These are phyloP conservation scores for Coelinius sp. DNA, from an alignment of 2,888 invertebrate species.

Conservation along the genomic window DNA sequence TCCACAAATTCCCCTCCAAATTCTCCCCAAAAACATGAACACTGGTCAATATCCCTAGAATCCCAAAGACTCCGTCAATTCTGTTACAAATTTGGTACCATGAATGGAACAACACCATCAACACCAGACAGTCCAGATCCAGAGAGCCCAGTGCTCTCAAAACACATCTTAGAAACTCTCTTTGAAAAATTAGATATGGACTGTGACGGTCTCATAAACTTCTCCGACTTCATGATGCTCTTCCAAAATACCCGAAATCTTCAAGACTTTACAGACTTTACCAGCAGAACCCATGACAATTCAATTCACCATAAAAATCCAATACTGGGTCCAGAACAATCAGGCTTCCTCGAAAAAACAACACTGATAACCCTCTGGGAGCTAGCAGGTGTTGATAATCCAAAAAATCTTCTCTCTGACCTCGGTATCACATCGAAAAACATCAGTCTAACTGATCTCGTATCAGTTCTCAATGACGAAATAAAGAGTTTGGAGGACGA, in stretches of 20 bases:
- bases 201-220: constrained; percentile 77
- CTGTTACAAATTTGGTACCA: not conserved
- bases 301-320: constrained; percentile 27
- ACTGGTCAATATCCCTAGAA: not conserved
- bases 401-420: constrained; percentile 77
- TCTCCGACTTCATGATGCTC: constrained; percentile 77
- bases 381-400: constrained; percentile 77
- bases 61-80: not conserved
- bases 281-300: constrained; percentile 51
- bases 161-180: constrained; percentile 74
- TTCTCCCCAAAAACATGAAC: not conserved
- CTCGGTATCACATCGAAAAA: constrained; percentile 77
- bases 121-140: not conserved
- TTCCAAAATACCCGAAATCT: constrained; percentile 72
- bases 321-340: constrained; percentile 55
- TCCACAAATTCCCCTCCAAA: constrained; percentile 13
- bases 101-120: not conserved
- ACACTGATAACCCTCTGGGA: constrained; percentile 82
- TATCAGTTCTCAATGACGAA: constrained; percentile 81
- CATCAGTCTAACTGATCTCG: constrained; percentile 76
- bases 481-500: constrained; percentile 70
- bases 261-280: constrained; percentile 55
- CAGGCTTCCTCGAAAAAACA: constrained; percentile 53
- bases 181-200: constrained; percentile 78
- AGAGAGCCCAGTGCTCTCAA: not conserved